Percentiles rank a stretch among this genome's conserved stretches.
Evolutionary conservation across 2,888 invertebrate species (phyloP).

Genomic region (Stegana nigrithorax): DNA sequence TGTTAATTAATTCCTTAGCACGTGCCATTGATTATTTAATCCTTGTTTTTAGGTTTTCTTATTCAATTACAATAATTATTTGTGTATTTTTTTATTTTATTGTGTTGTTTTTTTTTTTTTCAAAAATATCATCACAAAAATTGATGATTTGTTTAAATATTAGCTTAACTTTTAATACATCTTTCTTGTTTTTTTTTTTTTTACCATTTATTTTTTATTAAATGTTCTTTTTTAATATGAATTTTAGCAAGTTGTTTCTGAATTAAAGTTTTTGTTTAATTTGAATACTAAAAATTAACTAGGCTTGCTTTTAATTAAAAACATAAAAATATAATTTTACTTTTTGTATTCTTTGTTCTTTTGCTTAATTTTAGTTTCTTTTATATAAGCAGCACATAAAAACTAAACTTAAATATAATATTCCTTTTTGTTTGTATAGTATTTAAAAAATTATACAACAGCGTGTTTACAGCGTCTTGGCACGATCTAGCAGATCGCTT

Average conservation of each 20-base stretch:
- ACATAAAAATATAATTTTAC: background rate
- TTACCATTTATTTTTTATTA: too few species aligned
- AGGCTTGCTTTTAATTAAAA: background rate
- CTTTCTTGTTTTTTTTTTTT: too few species aligned
- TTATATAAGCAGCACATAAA: background rate
- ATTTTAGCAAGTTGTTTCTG: background rate
- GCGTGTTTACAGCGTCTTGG: constrained; percentile 78
- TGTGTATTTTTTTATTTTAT: constrained; percentile 16
- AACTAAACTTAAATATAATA: constrained; percentile 27
- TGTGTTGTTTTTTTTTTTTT: background rate
- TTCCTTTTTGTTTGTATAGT: constrained; percentile 14
- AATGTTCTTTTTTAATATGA: constrained; percentile 2
- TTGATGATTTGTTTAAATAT: constrained; percentile 17
- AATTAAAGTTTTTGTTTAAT: background rate
- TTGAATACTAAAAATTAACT: background rate
- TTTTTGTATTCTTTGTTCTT: background rate
- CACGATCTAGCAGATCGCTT: constrained; percentile 88
- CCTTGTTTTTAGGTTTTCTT: too few species aligned
- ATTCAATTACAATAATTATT: constrained; percentile 1
- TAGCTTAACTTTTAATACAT: too few species aligned
- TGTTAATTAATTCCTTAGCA: constrained; percentile 10
- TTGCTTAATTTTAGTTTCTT: background rate
- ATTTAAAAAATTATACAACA: constrained; percentile 35
- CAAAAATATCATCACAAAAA: constrained; percentile 7
- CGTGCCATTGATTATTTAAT: too few species aligned